Evolutionary conservation across 2,797 vertebrate species (phyloP).

Genomic region (Sebastes trivittatus): DNA sequence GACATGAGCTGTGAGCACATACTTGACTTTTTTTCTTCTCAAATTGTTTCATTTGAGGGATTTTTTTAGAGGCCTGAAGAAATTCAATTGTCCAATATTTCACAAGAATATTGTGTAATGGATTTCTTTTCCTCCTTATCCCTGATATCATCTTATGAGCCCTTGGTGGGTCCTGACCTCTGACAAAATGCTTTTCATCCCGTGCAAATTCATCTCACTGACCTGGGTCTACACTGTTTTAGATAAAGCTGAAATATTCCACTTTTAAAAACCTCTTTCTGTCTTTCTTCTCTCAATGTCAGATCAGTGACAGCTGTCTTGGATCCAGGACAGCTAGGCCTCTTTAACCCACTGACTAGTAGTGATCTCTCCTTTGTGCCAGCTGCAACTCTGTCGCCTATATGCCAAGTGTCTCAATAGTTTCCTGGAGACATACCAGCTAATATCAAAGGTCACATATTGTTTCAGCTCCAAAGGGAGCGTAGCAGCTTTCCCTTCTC

Average conservation of each 20-base stretch:
- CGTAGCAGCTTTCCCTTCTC: background rate
- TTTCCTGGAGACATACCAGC: slow-evolving; percentile 1
- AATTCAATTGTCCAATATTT: background rate
- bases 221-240: background rate
- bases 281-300: background rate
- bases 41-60: background rate
- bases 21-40: background rate
- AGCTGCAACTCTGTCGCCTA: background rate
- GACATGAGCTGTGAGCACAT: background rate
- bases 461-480: background rate
- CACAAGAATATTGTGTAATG: background rate
- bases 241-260: background rate
- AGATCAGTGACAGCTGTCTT: background rate
- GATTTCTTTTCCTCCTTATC: background rate
- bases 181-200: background rate
- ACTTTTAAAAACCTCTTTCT: background rate
- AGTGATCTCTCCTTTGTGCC: background rate
- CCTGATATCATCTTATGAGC: background rate
- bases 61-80: background rate
- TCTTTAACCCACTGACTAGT: background rate
- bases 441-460: slow-evolving; percentile 27
- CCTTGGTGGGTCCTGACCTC: background rate
- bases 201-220: background rate
- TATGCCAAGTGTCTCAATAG: slow-evolving; percentile 2
- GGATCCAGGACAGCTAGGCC: background rate